phyloP scores from a whole-genome alignment of 2,888 invertebrate species.

The Coenonympha glycerion region DNA sequence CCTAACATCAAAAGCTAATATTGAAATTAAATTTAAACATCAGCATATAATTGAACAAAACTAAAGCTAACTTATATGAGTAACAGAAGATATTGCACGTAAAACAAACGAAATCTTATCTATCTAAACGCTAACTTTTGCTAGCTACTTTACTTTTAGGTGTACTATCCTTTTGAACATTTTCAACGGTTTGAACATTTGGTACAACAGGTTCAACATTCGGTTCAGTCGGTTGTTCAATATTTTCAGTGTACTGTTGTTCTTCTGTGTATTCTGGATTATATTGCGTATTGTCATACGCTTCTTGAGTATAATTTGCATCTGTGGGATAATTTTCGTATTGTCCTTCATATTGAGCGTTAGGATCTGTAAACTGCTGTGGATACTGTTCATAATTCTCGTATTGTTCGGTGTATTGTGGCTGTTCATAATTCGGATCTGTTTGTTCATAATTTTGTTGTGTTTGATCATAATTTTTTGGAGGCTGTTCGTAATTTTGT shows the following conservation, averaged over 20 bases:
- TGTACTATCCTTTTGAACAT: constrained; percentile 31
- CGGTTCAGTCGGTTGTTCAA: constrained; percentile 24
- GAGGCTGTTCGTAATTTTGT: constrained; percentile 16
- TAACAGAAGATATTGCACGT: constrained; percentile 57
- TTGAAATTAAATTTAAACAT: constrained; percentile 8
- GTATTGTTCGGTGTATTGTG: constrained; percentile 47
- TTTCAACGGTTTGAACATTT: not conserved
- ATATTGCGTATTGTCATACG: constrained; percentile 46
- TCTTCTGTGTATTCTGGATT: constrained; percentile 37
- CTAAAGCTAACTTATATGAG: too few relatives aligned
- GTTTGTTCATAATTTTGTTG: constrained; percentile 34
- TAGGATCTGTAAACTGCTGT: constrained; percentile 47
- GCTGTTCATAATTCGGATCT: constrained; percentile 29
- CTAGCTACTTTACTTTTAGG: constrained; percentile 44
- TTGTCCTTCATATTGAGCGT: constrained; percentile 48
- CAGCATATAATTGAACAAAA: constrained; percentile 24
- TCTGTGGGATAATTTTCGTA: constrained; percentile 51
- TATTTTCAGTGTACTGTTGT: constrained; percentile 34
- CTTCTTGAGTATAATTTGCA: constrained; percentile 47
- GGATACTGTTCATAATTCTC: constrained; percentile 54
- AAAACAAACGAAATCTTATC: constrained; percentile 29
- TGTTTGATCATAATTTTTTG: constrained; percentile 34
- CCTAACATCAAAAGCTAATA: constrained; percentile 23
- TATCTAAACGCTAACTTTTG: constrained; percentile 55
- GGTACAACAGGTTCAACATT: too few relatives aligned